phyloP scores from a whole-genome alignment of 2,113 vertebrate species.

The Calypte anna region DNA sequence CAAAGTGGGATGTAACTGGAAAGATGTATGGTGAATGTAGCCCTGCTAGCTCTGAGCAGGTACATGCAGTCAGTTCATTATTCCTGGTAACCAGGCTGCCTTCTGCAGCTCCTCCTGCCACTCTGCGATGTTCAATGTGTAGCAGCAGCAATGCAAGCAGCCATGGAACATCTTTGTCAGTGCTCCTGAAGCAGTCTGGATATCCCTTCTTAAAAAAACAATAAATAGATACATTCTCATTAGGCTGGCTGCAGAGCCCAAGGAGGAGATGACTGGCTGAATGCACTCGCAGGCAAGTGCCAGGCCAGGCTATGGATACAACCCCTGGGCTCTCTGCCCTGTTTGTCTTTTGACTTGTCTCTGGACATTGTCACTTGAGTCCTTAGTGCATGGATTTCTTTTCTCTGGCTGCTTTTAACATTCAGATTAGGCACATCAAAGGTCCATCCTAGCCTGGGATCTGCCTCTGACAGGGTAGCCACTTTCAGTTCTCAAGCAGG shows the following conservation, averaged over 20 bases:
- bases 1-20: background rate
- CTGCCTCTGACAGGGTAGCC: background rate
- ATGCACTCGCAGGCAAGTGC: background rate
- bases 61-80: background rate
- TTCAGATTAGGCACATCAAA: background rate
- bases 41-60: background rate
- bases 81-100: background rate
- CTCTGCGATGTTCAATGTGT: background rate
- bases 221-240: background rate
- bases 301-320: background rate
- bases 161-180: background rate
- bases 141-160: background rate
- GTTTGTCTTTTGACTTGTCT: background rate
- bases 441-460: background rate
- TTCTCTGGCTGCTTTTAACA: background rate
- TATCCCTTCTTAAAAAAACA: background rate
- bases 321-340: background rate
- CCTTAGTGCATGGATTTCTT: background rate
- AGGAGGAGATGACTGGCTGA: background rate
- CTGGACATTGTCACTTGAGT: background rate
- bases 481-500: background rate
- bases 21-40: background rate
- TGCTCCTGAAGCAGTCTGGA: background rate
- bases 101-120: background rate
- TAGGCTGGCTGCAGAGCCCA: background rate